phyloP scores from a whole-genome alignment of 92 coral and sea anemone genomes.

The Montipora capitata region DNA sequence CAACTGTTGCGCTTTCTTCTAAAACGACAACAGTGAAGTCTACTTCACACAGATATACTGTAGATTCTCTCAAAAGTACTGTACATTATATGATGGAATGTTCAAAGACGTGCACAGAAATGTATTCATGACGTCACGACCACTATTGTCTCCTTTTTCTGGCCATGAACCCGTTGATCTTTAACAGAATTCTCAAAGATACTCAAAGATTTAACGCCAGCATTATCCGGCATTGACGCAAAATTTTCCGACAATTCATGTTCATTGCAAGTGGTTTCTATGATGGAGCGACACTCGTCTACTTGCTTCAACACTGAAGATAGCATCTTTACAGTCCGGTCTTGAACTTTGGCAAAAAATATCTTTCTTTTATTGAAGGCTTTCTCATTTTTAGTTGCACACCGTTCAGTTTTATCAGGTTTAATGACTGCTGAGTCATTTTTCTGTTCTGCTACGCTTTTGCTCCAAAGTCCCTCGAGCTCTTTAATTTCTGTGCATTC shows the following conservation, averaged over 20 bases:
- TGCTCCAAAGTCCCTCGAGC: neutral
- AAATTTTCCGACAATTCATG: conserved; percentile 8
- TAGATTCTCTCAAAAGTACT: too few species aligned
- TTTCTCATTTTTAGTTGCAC: neutral
- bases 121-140: neutral
- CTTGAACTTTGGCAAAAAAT: conserved; percentile 43
- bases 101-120: neutral
- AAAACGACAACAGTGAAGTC: too few species aligned
- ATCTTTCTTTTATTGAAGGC: conserved; percentile 1
- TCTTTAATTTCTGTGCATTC: neutral
- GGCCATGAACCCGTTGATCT: conserved; percentile 1
- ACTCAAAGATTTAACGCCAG: conserved; percentile 1
- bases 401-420: too few species aligned
- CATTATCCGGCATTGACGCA: neutral
- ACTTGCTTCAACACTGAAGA: conserved; percentile 30
- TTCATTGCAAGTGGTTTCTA: neutral
- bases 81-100: too few species aligned
- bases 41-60: too few species aligned
- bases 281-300: conserved; percentile 31
- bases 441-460: neutral
- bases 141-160: neutral
- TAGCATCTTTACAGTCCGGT: conserved; percentile 33
- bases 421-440: neutral
- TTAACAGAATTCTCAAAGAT: neutral
- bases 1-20: too few species aligned